These are phyloP conservation scores for Agonopterix subpropinquella DNA, from an alignment of 2,888 invertebrate species.

Conservation along the genomic window DNA sequence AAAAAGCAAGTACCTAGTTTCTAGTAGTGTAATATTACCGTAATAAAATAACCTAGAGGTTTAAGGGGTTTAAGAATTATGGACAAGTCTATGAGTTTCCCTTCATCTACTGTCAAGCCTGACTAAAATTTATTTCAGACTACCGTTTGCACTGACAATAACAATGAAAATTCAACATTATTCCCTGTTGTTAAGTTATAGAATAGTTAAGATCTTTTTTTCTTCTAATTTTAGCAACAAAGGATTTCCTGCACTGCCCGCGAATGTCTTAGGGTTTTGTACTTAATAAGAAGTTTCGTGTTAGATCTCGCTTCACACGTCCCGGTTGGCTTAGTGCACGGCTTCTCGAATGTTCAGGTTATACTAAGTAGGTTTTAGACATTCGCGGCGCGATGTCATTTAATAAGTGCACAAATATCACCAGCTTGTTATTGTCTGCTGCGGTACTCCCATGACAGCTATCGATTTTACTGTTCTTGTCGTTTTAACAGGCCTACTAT, in stretches of 20 bases:
- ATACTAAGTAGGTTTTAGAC: neutral
- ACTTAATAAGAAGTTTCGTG: conserved; percentile 21
- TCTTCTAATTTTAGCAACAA: neutral
- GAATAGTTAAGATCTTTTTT: neutral
- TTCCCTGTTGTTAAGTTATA: too few relatives aligned
- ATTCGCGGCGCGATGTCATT: neutral
- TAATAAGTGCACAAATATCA: neutral
- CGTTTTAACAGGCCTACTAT: too few relatives aligned
- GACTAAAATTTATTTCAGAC: too few relatives aligned
- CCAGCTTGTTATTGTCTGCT: neutral
- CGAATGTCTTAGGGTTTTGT: conserved; percentile 19
- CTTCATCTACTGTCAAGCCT: too few relatives aligned
- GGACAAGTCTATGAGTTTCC: too few relatives aligned
- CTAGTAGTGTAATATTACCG: too few relatives aligned
- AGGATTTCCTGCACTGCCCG: conserved; percentile 10
- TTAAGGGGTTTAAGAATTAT: too few relatives aligned
- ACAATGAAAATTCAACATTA: too few relatives aligned
- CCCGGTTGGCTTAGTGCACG: conserved; percentile 27
- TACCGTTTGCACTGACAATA: too few relatives aligned
- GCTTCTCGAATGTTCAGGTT: conserved; percentile 11
- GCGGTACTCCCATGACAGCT: neutral
- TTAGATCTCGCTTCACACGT: conserved; percentile 28
- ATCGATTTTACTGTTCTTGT: neutral
- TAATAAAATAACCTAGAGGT: too few relatives aligned
- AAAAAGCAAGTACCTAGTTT: too few relatives aligned